These are phyloP conservation scores for Chouioia cunea DNA, from an alignment of 2,888 invertebrate genomes.

Conservation along the genomic window DNA sequence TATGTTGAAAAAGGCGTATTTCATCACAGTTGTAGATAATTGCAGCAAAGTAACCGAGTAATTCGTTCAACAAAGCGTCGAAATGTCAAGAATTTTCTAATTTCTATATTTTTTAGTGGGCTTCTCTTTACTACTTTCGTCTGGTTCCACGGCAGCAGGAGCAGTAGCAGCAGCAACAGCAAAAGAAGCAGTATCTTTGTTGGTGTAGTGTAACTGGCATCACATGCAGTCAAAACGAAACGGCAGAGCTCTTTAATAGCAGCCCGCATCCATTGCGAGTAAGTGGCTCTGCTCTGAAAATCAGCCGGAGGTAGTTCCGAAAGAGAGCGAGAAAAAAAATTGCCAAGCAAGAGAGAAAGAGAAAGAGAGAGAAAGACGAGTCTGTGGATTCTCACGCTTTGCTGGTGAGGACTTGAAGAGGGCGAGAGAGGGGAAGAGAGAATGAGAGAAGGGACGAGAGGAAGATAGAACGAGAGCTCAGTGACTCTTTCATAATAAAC, in stretches of 20 bases:
- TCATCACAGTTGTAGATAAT: too few relatives aligned
- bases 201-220: too few relatives aligned
- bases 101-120: conserved; percentile 28
- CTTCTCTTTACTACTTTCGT: not conserved
- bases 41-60: too few relatives aligned
- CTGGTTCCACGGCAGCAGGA: not conserved
- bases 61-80: not conserved
- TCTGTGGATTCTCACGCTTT: too few relatives aligned
- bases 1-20: too few relatives aligned
- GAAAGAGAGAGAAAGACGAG: not conserved
- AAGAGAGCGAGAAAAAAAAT: not conserved
- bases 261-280: conserved; percentile 9
- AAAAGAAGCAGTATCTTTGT: too few relatives aligned
- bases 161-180: too few relatives aligned
- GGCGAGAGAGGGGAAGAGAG: not conserved
- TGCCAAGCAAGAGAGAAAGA: not conserved
- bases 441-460: not conserved
- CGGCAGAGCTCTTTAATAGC: conserved; percentile 11
- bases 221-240: too few relatives aligned
- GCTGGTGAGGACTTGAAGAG: not conserved
- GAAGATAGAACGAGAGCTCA: conserved; percentile 16
- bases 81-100: not conserved
- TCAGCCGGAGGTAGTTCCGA: conserved; percentile 1
- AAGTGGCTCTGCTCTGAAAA: conserved; percentile 22
- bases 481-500: conserved; percentile 48